phyloP scores from a whole-genome alignment of 2,888 invertebrate genomes.

The Xanthorhoe spadicearia region DNA sequence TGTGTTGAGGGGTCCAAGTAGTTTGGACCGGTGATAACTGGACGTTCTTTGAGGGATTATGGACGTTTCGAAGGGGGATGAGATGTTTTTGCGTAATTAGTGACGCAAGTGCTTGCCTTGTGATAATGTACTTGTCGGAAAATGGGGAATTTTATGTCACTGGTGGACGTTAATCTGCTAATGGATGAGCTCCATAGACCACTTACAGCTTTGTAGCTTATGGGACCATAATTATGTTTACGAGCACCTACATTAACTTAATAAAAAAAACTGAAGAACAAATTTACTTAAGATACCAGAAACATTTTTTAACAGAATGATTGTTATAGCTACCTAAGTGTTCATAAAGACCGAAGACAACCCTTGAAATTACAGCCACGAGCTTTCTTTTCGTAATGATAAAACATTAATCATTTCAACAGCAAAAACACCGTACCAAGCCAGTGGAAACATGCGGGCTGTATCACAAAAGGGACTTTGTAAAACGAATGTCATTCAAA shows the following conservation, averaged over 20 bases:
- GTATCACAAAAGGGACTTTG: slow-evolving; percentile 35
- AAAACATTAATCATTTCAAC: slow-evolving; percentile 7
- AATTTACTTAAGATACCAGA: background rate
- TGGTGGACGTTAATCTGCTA: slow-evolving; percentile 32
- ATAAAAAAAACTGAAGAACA: background rate
- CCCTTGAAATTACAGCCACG: background rate
- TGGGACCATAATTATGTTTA: slow-evolving; percentile 1
- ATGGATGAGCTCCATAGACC: slow-evolving; percentile 20
- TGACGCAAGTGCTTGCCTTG: slow-evolving; percentile 64
- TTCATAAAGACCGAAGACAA: background rate
- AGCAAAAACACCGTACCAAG: slow-evolving; percentile 4
- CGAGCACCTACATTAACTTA: background rate
- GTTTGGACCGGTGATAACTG: slow-evolving; percentile 65
- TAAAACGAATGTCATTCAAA: slow-evolving; percentile 59
- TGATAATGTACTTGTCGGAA: slow-evolving; percentile 47
- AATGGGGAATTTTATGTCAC: slow-evolving; percentile 26
- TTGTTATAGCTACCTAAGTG: background rate
- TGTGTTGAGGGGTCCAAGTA: slow-evolving; percentile 43
- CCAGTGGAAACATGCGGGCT: slow-evolving; percentile 10
- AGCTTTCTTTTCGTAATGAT: background rate
- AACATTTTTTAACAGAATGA: background rate
- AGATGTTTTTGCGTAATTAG: slow-evolving; percentile 82
- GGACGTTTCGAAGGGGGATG: slow-evolving; percentile 65
- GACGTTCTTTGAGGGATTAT: slow-evolving; percentile 82
- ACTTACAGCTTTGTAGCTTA: background rate